Evolutionary conservation across 1,140 invertebrate genomes (phyloP), one percentile per base, ranked within the genome.

Genomic region (Macrocentrus cingulum): DNA sequence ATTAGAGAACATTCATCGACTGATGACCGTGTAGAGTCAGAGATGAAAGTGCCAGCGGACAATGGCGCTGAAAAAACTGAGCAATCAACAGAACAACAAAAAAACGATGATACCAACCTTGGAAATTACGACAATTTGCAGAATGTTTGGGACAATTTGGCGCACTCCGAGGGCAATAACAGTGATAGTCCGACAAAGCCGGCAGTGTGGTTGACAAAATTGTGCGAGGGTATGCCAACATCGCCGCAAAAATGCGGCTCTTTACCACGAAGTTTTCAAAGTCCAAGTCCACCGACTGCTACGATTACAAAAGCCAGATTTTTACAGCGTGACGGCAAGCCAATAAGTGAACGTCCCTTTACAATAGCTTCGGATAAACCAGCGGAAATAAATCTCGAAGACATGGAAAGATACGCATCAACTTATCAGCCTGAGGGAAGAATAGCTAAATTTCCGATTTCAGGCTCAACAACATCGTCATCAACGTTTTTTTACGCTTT

Each of bases 201-300:
- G 4, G 82, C 83, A 0, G 77, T 84, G 0, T 86, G 85, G 85
- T 57, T 86, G 2, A 84, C 81, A n/a, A 83, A 84, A 62, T 77
- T 85, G 52, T 80, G 80, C 48, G 79, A 83, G 49, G 82, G 81
- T 53, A 66, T 85, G 22, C 77, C 80, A 0, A 77, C 69, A 2
- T 77, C 73, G 2, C 73, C 74, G 0, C 81, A 81, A 51, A 92
- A 92, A 71, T 86, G 87, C 36, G 91, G 89, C 15, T 91, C 90
- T 0, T 68, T 92, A 32, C 90, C 91, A 0, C 80, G 90, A 50
- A 91, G 89, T 64, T 91, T 92, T 65, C 76, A 79, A 19, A 73
- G 66, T 46, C 70, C 71, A 0, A 65, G 68, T n/a, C 68, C 70
- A 0, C 66, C n/a, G n/a, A n/a, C 65, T 1, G 59, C 60, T 1